Evolutionary conservation across 2,888 invertebrate species (phyloP).

Genomic region (Desoria tigrina): DNA sequence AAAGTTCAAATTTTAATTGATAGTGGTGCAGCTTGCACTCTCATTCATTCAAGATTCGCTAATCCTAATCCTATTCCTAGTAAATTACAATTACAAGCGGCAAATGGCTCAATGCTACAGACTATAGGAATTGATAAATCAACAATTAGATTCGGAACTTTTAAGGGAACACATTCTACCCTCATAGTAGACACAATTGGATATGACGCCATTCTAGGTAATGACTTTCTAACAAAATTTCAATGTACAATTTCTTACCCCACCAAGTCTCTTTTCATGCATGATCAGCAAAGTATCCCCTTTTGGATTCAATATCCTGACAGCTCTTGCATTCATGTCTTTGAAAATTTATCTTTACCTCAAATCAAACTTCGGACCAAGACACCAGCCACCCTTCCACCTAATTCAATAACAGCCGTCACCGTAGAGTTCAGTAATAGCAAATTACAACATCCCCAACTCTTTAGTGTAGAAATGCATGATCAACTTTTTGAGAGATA

Average conservation of each 20-base stretch:
- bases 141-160: not conserved
- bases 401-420: not conserved
- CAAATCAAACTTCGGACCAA: not conserved
- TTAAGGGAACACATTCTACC: not conserved
- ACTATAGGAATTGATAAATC: not conserved
- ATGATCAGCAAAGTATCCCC: not conserved
- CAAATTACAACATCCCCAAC: not conserved
- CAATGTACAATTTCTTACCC: not conserved
- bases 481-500: not conserved
- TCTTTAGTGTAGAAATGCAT: not conserved
- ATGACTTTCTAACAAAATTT: not conserved
- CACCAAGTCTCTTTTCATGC: not conserved
- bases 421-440: not conserved
- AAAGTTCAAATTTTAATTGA: not conserved
- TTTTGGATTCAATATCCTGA: not conserved
- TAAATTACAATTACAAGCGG: not conserved
- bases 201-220: not conserved
- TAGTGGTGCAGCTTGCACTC: not conserved
- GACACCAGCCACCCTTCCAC: not conserved
- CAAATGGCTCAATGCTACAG: not conserved
- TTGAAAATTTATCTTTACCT: too few relatives aligned
- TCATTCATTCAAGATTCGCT: not conserved
- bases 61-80: not conserved
- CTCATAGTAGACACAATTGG: not conserved
- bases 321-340: not conserved